Conservation (phyloP, 2,113 vertebrate genomes). For the Nannobrachium achirus region DNA sequence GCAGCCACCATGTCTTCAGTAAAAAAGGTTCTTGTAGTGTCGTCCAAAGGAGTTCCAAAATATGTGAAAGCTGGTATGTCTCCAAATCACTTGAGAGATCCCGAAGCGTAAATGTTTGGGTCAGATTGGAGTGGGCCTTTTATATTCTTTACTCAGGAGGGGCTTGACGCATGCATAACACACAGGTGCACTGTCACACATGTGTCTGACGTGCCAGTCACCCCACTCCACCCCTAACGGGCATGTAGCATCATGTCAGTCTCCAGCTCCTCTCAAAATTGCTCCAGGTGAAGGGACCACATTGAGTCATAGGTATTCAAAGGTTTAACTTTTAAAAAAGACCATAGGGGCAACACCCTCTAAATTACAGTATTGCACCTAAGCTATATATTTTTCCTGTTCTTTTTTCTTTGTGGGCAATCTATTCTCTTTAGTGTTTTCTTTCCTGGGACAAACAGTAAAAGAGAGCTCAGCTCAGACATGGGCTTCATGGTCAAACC, state of each 20-base stretch:
- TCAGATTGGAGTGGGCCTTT: conserved; percentile 43
- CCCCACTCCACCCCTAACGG: neutral
- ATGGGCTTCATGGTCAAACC: too few relatives aligned
- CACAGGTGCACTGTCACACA: conserved; percentile 18
- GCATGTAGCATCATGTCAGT: conserved; percentile 56
- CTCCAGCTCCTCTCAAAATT: conserved; percentile 18
- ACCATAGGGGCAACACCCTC: conserved; percentile 18
- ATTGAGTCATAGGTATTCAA: conserved; percentile 28
- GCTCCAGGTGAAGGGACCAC: conserved; percentile 12
- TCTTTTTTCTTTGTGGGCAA: neutral
- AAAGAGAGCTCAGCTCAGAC: too few relatives aligned
- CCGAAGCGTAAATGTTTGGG: conserved; percentile 44
- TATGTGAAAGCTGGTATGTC: neutral
- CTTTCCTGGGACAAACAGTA: too few relatives aligned
- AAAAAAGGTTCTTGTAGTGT: conserved; percentile 12
- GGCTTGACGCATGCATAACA: conserved; percentile 29
- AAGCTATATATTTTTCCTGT: neutral
- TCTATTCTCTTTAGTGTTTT: too few relatives aligned
- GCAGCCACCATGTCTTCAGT: conserved; percentile 77
- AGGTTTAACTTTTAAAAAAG: neutral
- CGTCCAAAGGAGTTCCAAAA: conserved; percentile 32
- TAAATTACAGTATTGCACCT: neutral
- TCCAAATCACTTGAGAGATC: conserved; percentile 26
- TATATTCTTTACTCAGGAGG: conserved; percentile 64
- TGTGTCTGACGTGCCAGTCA: conserved; percentile 21